These are phyloP conservation scores for Bimastos eiseni DNA, from an alignment of 2,888 invertebrate species.

Conservation along the genomic window DNA sequence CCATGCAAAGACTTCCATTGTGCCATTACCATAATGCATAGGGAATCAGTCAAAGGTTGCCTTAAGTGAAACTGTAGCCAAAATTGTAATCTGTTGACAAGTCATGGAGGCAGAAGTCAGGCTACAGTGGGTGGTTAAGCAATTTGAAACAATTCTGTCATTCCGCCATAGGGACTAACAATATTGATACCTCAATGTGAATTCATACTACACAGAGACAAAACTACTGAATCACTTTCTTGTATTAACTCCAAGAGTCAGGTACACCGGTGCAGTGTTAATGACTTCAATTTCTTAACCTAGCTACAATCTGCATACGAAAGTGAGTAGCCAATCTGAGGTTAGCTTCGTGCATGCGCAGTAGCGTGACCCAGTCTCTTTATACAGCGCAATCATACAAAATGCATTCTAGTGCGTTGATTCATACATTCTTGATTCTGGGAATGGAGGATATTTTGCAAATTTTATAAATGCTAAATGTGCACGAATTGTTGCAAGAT, in stretches of 20 bases:
- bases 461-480: no score
- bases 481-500: no score
- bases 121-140: slow-evolving; percentile 6
- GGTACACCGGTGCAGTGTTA: not conserved
- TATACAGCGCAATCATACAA: no score
- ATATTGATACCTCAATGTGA: not conserved
- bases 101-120: not conserved
- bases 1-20: not conserved
- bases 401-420: no score
- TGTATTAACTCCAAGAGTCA: not conserved
- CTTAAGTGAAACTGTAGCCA: not conserved
- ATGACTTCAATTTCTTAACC: not conserved
- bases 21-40: not conserved
- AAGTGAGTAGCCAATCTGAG: no score
- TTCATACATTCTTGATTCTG: no score
- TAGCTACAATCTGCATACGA: not conserved
- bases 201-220: not conserved
- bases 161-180: not conserved
- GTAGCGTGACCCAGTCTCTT: no score
- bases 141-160: not conserved
- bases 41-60: not conserved
- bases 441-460: no score
- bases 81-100: not conserved
- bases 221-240: no score
- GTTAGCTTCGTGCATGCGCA: no score